Base-by-base conservation (phyloP, 1,140 invertebrate species). In the Caenorhabditis remanei region DNA sequence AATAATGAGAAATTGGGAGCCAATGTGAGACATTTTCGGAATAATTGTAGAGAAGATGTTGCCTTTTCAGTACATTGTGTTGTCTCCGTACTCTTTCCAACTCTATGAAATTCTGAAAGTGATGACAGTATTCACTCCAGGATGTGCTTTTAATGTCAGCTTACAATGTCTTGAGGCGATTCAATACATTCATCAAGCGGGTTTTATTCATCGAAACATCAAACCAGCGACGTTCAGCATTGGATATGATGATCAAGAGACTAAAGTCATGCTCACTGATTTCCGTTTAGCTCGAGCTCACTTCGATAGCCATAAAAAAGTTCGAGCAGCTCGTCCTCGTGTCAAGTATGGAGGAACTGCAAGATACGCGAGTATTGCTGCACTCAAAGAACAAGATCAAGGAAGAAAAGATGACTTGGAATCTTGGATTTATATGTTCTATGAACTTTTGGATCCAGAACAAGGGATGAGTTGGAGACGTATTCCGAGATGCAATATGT, bases 361-460 rank as follows among this genome's bases (percentile, higher is more conserved):
- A 9, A 13, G 83, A 40, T 61, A 58, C 46, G 83, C 56, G 16
- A 43, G 40, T 41, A 65, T 65, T 65, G 53, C 56, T 40, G 61
- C n/a, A 46, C 21, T 61, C 9, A 84, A 41, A 11, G 43, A 50
- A 5, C 41, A 84, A 40, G 83, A 84, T 16, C 40, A 84, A 58
- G 61, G 83, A n/a, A 65, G 83, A 50, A 61, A 84, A 58, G 83
- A 84, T 65, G 83, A 79, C 24, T 13, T 79, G 19, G 71, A 79
- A n/a, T 48, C 71, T 9, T 79, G 71, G 71, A 79, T 79, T 14
- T 79, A 79, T 24, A 32, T 79, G 71, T 11, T 79, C 53, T 79
- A 50, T 13, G 71, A 79, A 8, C 9, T 79, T 4, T 19, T 79
- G 16, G 71, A 79, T 79, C 43, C 46, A 7, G 71, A 53, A 21